Base-by-base conservation (phyloP, 2,797 vertebrate genomes). In the Sebastes oblongus region DNA sequence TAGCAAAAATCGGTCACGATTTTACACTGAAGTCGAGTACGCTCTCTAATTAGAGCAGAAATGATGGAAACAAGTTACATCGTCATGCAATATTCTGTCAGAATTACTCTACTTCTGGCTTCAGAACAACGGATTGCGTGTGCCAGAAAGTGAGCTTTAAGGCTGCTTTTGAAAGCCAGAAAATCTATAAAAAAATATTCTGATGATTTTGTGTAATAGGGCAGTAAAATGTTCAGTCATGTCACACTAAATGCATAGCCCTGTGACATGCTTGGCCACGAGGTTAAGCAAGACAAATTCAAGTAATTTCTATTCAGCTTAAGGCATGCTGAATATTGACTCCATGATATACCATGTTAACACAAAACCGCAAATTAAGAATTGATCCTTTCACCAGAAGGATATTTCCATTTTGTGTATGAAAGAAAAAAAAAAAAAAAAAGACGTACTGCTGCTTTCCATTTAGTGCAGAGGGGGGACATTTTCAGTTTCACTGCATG, bases 331-430 rank as follows among this genome's bases (percentile, higher is more conserved):
- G 29, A 79, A 70, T 86, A 91, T 84, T 58, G 90, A 89, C 67
- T 77, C 56, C 27, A 75, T 81, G 72, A 88, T 89, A 64, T 79
- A 84, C 52, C 80, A 85, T 84, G 84, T 91, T 85, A 88, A 93
- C 85, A 83, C 56, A 75, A 85, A 79, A 78, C 77, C 71, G 80
- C 81, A 92, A 91, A 91, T 92, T 90, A 91, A 69, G 80, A 90
- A 93, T 91, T 82, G 86, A 93, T 93, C 82, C 68, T 80, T 75
- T 80, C 50, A 70, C 58, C 25, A 29, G 27, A 7, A 69, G 29
- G 22, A 85, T 60, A 80, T 83, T 83, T 77, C 69, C 61, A 81
- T 74, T 82, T 46, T 46, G 42, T 72, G 29, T 66, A 14, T 42
- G 39, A 42, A 42, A 34, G 61, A 55, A 22, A 39, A 5, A 55